phyloP scores from a whole-genome alignment of 2,888 invertebrate species.

The Myathropa florea region DNA sequence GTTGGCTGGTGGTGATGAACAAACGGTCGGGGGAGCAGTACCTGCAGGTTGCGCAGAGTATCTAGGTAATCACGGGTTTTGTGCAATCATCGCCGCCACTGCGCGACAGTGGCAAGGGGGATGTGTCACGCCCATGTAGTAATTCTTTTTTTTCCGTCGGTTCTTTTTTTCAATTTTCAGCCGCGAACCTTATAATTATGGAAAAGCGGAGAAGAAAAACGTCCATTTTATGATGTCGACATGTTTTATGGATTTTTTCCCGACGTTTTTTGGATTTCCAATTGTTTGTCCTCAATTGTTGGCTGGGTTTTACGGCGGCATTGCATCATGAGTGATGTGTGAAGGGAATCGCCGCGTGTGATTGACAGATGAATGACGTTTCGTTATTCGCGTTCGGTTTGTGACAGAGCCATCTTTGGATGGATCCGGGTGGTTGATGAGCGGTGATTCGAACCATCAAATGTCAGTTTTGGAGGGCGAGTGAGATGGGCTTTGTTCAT shows the following conservation, averaged over 20 bases:
- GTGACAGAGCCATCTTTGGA: too few relatives aligned
- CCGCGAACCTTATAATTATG: background rate
- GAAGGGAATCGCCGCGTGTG: background rate
- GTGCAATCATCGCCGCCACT: constrained; percentile 40
- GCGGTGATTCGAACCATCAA: too few relatives aligned
- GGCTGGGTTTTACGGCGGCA: background rate
- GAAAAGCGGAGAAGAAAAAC: background rate
- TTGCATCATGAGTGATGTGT: background rate
- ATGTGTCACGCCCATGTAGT: constrained; percentile 49
- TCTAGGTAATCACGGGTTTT: constrained; percentile 40
- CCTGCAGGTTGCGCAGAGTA: background rate
- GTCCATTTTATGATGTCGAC: too few relatives aligned
- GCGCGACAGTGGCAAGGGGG: background rate
- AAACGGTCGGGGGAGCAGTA: background rate
- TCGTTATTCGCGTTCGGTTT: background rate
- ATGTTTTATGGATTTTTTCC: background rate
- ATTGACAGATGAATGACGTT: background rate
- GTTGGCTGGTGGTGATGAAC: background rate
- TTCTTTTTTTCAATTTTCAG: background rate
- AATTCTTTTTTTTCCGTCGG: constrained; percentile 2
- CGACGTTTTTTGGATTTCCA: background rate
- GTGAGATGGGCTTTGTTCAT: too few relatives aligned
- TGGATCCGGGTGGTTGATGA: too few relatives aligned
- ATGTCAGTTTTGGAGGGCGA: too few relatives aligned
- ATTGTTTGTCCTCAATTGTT: background rate